These are phyloP conservation scores for Potamilus streckersoni DNA, from an alignment of 1,140 invertebrate genomes.

Conservation along the genomic window DNA sequence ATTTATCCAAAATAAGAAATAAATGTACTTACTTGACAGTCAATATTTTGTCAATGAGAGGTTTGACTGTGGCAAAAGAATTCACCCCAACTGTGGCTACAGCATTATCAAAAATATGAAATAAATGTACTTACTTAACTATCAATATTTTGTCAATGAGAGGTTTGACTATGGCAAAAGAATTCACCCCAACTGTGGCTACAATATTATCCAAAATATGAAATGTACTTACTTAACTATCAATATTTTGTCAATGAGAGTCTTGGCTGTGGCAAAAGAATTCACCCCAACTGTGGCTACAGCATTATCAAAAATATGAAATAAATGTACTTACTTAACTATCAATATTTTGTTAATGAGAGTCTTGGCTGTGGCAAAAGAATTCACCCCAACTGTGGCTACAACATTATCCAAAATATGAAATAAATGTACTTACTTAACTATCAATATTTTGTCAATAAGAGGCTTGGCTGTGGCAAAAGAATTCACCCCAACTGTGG, in stretches of 20 bases:
- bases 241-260: conserved; percentile 86
- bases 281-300: conserved; percentile 91
- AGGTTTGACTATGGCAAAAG: conserved; percentile 81
- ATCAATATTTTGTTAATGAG: conserved; percentile 85
- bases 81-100: conserved; percentile 91
- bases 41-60: conserved; percentile 86
- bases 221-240: conserved; percentile 57
- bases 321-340: conserved; percentile 56
- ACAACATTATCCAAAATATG: conserved; percentile 77
- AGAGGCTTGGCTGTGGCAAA: conserved; percentile 81
- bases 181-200: conserved; percentile 89
- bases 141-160: conserved; percentile 85
- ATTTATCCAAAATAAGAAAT: no score
- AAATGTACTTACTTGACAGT: conserved; percentile 57
- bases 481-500: conserved; percentile 89
- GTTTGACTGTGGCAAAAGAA: conserved; percentile 82
- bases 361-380: conserved; percentile 81
- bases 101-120: conserved; percentile 69
- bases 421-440: conserved; percentile 52
- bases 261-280: conserved; percentile 82
- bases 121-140: conserved; percentile 56
- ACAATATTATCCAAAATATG: conserved; percentile 73
- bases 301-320: conserved; percentile 69
- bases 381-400: conserved; percentile 89
- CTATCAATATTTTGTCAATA: conserved; percentile 83